Evolutionary conservation across 1,140 invertebrate genomes (phyloP).

Genomic region (Listronotus oregonensis): DNA sequence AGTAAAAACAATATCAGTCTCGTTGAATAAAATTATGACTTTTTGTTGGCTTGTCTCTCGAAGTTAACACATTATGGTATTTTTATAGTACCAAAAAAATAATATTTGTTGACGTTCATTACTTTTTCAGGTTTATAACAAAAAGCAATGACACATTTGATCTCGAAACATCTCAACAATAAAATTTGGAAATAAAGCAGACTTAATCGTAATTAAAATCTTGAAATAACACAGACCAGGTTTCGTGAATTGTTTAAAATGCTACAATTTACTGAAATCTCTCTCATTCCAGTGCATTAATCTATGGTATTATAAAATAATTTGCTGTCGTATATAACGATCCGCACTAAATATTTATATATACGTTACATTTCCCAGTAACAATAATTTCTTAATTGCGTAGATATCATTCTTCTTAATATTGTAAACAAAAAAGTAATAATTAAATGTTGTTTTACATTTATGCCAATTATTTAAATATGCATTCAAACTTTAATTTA

Average conservation of each 20-base stretch:
- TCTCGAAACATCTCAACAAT: constrained; percentile 13
- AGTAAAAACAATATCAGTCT: constrained; percentile 11
- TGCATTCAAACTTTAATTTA: too few relatives aligned
- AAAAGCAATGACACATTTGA: constrained; percentile 26
- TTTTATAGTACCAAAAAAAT: constrained; percentile 21
- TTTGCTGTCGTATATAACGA: too few relatives aligned
- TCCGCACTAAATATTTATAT: too few relatives aligned
- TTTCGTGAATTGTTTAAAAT: constrained; percentile 23
- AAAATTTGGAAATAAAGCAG: constrained; percentile 19
- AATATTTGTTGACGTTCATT: constrained; percentile 22
- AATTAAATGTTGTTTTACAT: too few relatives aligned
- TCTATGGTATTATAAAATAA: constrained; percentile 20
- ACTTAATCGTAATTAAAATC: constrained; percentile 16
- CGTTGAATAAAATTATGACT: constrained; percentile 26
- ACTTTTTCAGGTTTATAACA: constrained; percentile 8
- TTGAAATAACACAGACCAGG: constrained; percentile 23
- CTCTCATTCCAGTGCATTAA: constrained; percentile 12
- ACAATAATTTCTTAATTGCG: too few relatives aligned
- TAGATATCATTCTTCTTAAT: too few relatives aligned
- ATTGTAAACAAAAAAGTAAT: too few relatives aligned
- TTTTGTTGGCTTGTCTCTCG: constrained; percentile 26
- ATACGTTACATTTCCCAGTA: too few relatives aligned
- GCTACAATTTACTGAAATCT: constrained; percentile 22
- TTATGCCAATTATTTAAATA: too few relatives aligned
- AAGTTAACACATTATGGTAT: constrained; percentile 23